Base-by-base conservation (phyloP, 2,113 vertebrate species). In the Gila orcuttii region DNA sequence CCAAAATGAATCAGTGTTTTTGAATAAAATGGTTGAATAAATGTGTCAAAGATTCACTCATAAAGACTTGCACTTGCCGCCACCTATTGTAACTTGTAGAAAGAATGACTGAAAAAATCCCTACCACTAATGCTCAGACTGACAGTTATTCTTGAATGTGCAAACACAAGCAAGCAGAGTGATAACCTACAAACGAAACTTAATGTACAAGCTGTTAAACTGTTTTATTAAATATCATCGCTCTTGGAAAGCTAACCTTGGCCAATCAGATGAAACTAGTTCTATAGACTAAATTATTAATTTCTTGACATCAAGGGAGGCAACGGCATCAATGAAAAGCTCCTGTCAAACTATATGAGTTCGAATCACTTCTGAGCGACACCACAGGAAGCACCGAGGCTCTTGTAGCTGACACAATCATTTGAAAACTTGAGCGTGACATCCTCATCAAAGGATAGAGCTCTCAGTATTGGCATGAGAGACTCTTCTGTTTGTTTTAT, bases 371-470 rank as follows among this genome's bases (percentile, higher is more conserved):
- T 92, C 87, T 92, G 42, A 92, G 86, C 88, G 47, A 90, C 87
- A 79, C 86, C n/a, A 28, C 83, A 73, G 89, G 87, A 90, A 86
- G 59, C 85, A 87, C 57, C 39, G 69, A 85, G 82, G 81, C 89
- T 90, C 90, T 90, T 89, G 89, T 87, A 89, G 89, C 88, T 91
- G 90, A 91, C 92, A 90, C 90, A 90, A 82, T 93, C 90, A 91
- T 93, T 91, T 92, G 91, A 83, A 85, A 90, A 84, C 84, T 83
- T 87, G 79, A 88, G 91, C 62, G 82, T 92, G 92, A 94, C 87
- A 88, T 93, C 91, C 89, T 93, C 89, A 92, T 93, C 91, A 94
- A 92, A 94, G 88, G 86, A 84, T 82, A 89, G 88, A 86, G 73
- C 71, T 89, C 82, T 89, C 57, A 52, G 21, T 66, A 55, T 76